Evolutionary conservation across 2,797 vertebrate species (phyloP).

Genomic region (Peromyscus melanophrys): DNA sequence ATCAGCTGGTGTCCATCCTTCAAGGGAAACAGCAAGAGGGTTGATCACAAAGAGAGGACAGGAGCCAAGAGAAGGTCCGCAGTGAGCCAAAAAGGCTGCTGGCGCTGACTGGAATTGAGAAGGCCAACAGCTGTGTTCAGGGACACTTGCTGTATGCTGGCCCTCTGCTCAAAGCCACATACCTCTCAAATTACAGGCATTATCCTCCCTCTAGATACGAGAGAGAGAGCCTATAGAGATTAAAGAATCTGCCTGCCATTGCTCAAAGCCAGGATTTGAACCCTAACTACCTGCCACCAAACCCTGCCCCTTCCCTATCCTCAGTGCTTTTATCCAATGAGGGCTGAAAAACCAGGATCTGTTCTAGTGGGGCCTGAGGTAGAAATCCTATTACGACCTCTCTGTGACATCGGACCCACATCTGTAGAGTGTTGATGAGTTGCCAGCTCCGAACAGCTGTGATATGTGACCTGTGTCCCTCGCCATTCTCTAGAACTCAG

Average conservation of each 20-base stretch:
- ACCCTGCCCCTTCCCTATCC: neutral
- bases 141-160: neutral
- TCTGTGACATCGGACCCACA: neutral
- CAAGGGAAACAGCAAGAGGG: neutral
- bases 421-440: neutral
- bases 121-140: accelerated
- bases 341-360: neutral
- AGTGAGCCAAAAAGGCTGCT: neutral
- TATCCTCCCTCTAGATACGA: neutral
- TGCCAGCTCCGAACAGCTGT: neutral
- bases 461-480: neutral
- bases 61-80: neutral
- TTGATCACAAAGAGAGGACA: neutral
- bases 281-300: neutral
- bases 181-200: neutral
- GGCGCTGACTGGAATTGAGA: accelerated
- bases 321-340: neutral
- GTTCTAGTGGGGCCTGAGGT: neutral
- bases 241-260: neutral
- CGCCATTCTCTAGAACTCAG: neutral
- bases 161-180: neutral
- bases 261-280: neutral
- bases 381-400: neutral
- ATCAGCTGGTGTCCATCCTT: neutral
- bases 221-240: neutral